Evolutionary conservation across 1,140 invertebrate genomes (phyloP).

Genomic region (Zaprionus vittiger): DNA sequence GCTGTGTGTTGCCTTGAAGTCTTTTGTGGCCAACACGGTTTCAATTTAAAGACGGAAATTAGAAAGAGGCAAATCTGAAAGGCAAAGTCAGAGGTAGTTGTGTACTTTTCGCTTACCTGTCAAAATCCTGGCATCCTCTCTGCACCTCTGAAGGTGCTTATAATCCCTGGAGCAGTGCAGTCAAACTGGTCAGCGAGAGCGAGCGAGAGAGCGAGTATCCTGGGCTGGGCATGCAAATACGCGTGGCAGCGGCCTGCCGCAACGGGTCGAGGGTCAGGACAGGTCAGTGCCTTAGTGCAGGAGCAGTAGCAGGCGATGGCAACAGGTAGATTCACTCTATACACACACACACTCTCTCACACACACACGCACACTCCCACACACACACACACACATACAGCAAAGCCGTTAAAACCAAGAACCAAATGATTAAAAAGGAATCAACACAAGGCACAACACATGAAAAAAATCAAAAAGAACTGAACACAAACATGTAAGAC

Average conservation of each 20-base stretch:
- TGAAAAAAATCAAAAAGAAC: constrained; percentile 38
- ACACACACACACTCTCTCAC: background rate
- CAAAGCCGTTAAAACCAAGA: constrained; percentile 9
- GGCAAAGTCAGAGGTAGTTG: background rate
- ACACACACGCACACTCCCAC: background rate
- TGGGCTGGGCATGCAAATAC: constrained; percentile 24
- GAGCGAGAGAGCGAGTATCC: constrained; percentile 7
- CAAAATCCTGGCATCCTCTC: constrained; percentile 10
- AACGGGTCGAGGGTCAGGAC: constrained; percentile 32
- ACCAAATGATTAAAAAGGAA: constrained; percentile 13
- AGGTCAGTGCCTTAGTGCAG: constrained; percentile 31
- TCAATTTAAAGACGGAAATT: constrained; percentile 44
- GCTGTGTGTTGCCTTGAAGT: background rate
- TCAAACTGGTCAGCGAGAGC: background rate
- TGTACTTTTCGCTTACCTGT: constrained; percentile 41
- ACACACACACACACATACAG: background rate
- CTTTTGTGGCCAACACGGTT: constrained; percentile 27
- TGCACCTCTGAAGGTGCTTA: background rate
- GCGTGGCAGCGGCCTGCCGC: constrained; percentile 20
- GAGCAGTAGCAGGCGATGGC: constrained; percentile 11
- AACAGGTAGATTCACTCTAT: constrained; percentile 29
- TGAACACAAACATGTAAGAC: constrained; percentile 42
- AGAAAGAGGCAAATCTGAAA: constrained; percentile 30
- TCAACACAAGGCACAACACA: constrained; percentile 27
- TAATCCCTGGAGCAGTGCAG: constrained; percentile 19